Base-by-base conservation (phyloP, 2,888 invertebrate species). In the Melitaea athalia region DNA sequence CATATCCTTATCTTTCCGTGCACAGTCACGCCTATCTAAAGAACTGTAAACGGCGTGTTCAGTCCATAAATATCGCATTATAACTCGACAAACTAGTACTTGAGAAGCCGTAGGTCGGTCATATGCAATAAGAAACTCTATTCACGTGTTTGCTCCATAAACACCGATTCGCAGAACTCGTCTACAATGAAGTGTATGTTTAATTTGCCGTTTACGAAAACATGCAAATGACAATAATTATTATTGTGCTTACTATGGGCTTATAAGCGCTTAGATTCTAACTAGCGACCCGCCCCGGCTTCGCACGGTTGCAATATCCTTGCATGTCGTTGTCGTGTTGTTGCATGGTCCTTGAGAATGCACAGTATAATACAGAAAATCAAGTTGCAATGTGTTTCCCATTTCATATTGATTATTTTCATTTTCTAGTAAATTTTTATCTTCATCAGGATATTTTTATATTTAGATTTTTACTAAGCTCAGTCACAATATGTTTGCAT, bases 41-140 rank as follows among this genome's bases (percentile, higher is more conserved):
- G 17, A 10, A 10, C 15, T 50, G 17, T 11, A 11, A 12, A 12
- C 52, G 17, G 3, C 52, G 12, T 33, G 33, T 33, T 55, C 31
- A n/a, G 14, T 55, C 53, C 14, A 55, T 55, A 55, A 33, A 55
- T 33, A 55, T 24, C 10, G 3, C 12, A 24, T 31, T 17, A 12
- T 24, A 24, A 59, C 38, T 31, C 53, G 31, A 24, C 31, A 33
- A 55, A 55, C 6, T n/a, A n/a, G 53, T 14, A 31, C 14, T 1
- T 55, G 14, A 55, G 53, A 14, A 33, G 33, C 31, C 31, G 38
- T 38, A 55, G 33, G 33, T 52, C 24, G 52, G 57, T 57, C 57
- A 57, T 15, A 42, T 57, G 57, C 57, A n/a, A 17, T 42, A 42
- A 57, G 57, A 57, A 57, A 42, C 57, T 42, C 15, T 38, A 57